A percentile compares a stretch with the other conserved stretches of the same genome.
phyloP scores from a whole-genome alignment of 1,140 invertebrate species.

The Glomeris maerens region DNA sequence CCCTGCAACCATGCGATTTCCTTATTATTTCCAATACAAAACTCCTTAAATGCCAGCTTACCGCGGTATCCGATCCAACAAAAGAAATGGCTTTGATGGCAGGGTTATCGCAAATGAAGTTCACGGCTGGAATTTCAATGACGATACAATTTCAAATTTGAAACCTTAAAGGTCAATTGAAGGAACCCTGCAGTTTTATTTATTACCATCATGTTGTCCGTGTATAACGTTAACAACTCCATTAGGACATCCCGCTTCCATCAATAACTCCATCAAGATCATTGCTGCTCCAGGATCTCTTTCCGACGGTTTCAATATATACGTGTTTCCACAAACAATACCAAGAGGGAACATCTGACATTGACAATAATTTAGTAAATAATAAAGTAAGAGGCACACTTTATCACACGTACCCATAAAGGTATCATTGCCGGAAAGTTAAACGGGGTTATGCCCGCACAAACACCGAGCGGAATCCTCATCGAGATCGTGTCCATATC shows the following conservation, averaged over 20 bases:
- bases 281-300: conserved; percentile 92
- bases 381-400: background rate
- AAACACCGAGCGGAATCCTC: conserved; percentile 74
- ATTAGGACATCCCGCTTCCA: conserved; percentile 80
- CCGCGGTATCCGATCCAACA: conserved; percentile 89
- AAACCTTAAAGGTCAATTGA: too few relatives aligned
- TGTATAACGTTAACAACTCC: conserved; percentile 94
- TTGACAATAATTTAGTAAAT: background rate
- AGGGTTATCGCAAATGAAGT: conserved; percentile 93
- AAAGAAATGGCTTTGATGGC: conserved; percentile 96
- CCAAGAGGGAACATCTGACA: conserved; percentile 79
- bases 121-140: conserved; percentile 56
- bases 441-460: conserved; percentile 79
- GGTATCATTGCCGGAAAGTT: conserved; percentile 99
- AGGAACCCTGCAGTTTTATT: background rate
- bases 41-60: conserved; percentile 32
- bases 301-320: conserved; percentile 76
- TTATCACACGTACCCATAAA: conserved; percentile 51
- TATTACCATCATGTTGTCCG: conserved; percentile 60
- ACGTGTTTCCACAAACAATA: conserved; percentile 71
- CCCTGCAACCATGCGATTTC: conserved; percentile 42
- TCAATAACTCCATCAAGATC: conserved; percentile 77
- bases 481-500: conserved; percentile 88
- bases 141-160: too few relatives aligned
- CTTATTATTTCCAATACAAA: conserved; percentile 4